These are phyloP conservation scores for Odontamblyopus lacepedii DNA, from an alignment of 2,797 vertebrate genomes.

Conservation along the genomic window DNA sequence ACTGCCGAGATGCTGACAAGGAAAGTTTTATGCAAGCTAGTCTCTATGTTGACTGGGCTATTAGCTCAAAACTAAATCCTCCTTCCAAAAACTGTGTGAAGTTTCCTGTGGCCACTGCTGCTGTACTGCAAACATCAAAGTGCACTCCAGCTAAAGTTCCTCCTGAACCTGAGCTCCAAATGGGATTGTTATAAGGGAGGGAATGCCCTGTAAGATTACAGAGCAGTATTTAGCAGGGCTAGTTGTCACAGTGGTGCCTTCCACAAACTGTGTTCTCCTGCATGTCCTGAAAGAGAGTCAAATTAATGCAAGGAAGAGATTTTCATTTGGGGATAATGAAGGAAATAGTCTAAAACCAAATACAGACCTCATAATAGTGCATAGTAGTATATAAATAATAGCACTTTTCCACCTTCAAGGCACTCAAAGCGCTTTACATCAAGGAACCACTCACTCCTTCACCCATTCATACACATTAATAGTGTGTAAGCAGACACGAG, in stretches of 20 bases:
- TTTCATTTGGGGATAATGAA: not conserved
- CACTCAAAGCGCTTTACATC: too few species aligned
- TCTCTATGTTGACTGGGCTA: not conserved
- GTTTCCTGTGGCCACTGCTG: not conserved
- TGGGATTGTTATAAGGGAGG: not conserved
- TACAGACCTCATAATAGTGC: too few species aligned
- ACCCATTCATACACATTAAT: too few species aligned
- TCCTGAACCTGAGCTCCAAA: not conserved
- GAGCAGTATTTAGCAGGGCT: not conserved
- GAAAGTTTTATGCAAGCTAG: constrained; percentile 5
- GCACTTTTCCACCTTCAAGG: too few species aligned
- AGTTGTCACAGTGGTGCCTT: not conserved
- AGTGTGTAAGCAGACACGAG: too few species aligned
- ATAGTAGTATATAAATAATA: too few species aligned
- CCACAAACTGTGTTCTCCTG: not conserved
- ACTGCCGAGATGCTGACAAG: constrained; percentile 3
- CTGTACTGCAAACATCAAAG: not conserved
- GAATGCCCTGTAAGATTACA: not conserved
- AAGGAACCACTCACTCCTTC: too few species aligned
- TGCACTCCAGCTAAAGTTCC: not conserved
- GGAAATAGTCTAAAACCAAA: not conserved
- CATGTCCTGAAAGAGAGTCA: not conserved
- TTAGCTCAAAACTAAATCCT: constrained; percentile 3
- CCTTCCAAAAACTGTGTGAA: not conserved
- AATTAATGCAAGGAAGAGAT: not conserved